Percentiles rank a stretch among this genome's conserved stretches.
phyloP scores from a whole-genome alignment of 2,888 invertebrate genomes.

The Phlogophora meticulosa region DNA sequence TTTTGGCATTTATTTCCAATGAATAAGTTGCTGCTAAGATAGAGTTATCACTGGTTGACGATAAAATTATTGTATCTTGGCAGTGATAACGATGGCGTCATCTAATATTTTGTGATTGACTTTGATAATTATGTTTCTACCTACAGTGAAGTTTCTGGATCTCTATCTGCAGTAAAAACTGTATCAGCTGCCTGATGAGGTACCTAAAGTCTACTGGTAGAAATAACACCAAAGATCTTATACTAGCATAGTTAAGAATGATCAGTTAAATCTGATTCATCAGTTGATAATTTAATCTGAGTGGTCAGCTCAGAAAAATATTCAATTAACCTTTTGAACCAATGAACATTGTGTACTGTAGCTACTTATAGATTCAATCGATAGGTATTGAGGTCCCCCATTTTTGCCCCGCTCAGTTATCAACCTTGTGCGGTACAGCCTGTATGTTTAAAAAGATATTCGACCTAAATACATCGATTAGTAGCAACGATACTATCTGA shows the following conservation, averaged over 20 bases:
- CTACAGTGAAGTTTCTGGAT: conserved; percentile 16
- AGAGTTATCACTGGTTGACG: conserved; percentile 52
- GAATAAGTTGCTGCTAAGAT: conserved; percentile 51
- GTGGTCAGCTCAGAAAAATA: too few species aligned
- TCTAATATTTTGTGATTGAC: conserved; percentile 45
- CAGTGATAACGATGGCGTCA: conserved; percentile 46
- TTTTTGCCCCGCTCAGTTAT: conserved; percentile 1
- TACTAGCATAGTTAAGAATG: too few species aligned
- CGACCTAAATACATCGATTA: conserved; percentile 11
- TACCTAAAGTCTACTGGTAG: not conserved
- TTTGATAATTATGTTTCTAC: not conserved
- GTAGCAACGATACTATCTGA: conserved; percentile 37
- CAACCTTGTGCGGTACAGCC: not conserved
- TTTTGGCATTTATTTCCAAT: conserved; percentile 54
- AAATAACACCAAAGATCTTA: too few species aligned
- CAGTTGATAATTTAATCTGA: too few species aligned
- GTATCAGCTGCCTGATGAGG: not conserved
- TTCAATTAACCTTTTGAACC: not conserved
- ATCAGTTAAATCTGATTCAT: too few species aligned
- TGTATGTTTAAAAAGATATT: conserved; percentile 24
- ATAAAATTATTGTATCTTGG: conserved; percentile 45
- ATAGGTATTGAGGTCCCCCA: conserved; percentile 18
- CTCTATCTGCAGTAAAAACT: not conserved
- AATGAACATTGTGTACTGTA: not conserved
- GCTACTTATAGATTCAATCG: not conserved